Percentiles rank a stretch among this genome's conserved stretches.
Conservation (phyloP, 2,797 vertebrate genomes). For the Anabas testudineus region DNA sequence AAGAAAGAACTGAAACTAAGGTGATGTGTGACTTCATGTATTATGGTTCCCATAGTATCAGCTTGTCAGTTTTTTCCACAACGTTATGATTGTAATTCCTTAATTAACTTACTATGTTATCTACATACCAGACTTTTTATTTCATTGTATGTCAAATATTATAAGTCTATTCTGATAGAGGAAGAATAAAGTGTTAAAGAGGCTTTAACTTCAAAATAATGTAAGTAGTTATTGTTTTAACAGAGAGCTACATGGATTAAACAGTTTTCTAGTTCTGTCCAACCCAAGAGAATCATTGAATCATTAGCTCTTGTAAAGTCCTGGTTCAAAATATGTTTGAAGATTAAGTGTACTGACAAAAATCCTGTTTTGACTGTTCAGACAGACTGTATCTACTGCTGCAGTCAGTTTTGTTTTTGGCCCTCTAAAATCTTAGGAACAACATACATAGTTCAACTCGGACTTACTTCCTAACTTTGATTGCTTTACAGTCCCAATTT, state of each 20-base stretch:
- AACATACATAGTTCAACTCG: no score
- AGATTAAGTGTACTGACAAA: not conserved
- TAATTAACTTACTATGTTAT: not conserved
- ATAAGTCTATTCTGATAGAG: not conserved
- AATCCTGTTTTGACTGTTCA: not conserved
- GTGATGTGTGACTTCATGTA: not conserved
- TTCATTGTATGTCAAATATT: not conserved
- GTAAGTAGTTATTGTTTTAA: conserved; percentile 1
- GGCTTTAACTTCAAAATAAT: conserved; percentile 5
- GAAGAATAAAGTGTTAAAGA: not conserved
- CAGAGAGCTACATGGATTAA: not conserved
- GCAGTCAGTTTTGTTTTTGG: no score
- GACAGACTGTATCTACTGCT: not conserved
- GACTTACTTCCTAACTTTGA: not conserved
- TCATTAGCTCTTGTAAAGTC: not conserved
- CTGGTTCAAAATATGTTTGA: not conserved
- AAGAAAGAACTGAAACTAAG: not conserved
- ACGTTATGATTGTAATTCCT: not conserved
- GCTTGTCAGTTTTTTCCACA: not conserved
- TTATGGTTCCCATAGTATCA: not conserved
- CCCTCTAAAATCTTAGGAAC: no score
- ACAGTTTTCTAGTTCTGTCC: not conserved
- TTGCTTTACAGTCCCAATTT: not conserved
- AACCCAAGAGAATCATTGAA: not conserved
- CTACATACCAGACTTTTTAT: not conserved